A percentile compares a stretch with the other conserved stretches of the same genome.
Conservation (phyloP, 2,797 vertebrate species). For the Sphenodon punctatus region DNA sequence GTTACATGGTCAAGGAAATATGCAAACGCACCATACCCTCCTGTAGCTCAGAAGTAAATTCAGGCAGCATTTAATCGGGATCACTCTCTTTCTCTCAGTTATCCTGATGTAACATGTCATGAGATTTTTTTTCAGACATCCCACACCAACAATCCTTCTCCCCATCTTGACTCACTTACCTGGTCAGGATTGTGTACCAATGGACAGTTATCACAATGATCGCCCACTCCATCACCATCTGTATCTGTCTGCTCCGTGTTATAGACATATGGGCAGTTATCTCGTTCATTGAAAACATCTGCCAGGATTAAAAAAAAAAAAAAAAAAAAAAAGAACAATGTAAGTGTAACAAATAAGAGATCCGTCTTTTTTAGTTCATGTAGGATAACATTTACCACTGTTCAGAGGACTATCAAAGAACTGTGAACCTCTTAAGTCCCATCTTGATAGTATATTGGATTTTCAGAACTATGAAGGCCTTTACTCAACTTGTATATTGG, state of each 20-base stretch:
- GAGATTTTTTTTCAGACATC: background rate
- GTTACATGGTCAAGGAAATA: too few species aligned
- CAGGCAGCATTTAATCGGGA: background rate
- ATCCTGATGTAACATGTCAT: background rate
- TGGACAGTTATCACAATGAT: slow-evolving; percentile 97
- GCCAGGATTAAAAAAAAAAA: background rate
- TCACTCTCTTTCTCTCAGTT: background rate
- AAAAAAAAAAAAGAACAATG: background rate
- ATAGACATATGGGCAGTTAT: slow-evolving; percentile 96
- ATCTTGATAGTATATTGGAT: background rate
- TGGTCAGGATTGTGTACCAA: slow-evolving; percentile 95
- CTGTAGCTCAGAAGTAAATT: background rate
- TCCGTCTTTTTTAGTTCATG: background rate
- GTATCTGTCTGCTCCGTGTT: slow-evolving; percentile 96
- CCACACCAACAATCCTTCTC: too few species aligned
- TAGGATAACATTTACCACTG: rapidly evolving
- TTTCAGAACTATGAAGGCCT: too few species aligned
- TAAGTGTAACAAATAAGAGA: background rate
- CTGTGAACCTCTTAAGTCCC: background rate
- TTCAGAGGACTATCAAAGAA: background rate
- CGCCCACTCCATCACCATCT: slow-evolving; percentile 93
- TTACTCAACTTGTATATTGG: too few species aligned
- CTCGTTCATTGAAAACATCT: slow-evolving; percentile 93
- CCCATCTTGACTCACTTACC: slow-evolving; percentile 67
- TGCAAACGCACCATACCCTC: too few species aligned